Conservation (phyloP, 2,797 vertebrate species). For the Arnoldichthys spilopterus region DNA sequence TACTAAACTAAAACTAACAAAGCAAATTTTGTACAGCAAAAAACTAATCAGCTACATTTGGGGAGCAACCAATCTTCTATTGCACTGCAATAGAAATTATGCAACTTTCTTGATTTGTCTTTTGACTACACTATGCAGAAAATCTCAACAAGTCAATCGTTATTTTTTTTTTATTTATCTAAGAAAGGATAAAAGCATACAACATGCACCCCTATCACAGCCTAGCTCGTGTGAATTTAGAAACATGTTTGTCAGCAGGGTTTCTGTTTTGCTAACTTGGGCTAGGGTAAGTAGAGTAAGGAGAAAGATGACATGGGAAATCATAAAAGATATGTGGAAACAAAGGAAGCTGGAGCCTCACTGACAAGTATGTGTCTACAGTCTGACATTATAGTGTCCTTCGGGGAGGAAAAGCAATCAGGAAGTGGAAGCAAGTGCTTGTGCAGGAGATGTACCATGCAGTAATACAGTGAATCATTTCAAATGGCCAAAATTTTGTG, state of each 20-base stretch:
- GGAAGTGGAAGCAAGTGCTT: neutral
- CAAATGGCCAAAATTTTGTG: too few species aligned
- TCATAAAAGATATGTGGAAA: neutral
- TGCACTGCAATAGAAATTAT: neutral
- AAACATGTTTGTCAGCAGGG: neutral
- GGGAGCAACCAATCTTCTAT: too few species aligned
- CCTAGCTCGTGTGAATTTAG: neutral
- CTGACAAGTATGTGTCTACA: constrained; percentile 11
- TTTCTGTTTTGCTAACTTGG: constrained; percentile 4
- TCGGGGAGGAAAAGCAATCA: neutral
- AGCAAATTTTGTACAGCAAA: too few species aligned
- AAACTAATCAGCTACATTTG: too few species aligned
- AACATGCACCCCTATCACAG: too few species aligned
- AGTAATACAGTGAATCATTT: neutral
- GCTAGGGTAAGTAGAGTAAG: neutral
- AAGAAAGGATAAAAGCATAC: too few species aligned
- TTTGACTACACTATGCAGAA: neutral
- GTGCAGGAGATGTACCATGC: neutral
- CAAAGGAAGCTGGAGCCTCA: neutral
- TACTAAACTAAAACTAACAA: too few species aligned
- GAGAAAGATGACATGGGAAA: neutral
- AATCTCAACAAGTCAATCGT: neutral
- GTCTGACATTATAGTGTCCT: constrained; percentile 28
- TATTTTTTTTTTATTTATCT: too few species aligned
- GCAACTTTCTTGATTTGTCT: neutral